phyloP scores from a whole-genome alignment of 2,113 vertebrate genomes.

The Rallus limicola region DNA sequence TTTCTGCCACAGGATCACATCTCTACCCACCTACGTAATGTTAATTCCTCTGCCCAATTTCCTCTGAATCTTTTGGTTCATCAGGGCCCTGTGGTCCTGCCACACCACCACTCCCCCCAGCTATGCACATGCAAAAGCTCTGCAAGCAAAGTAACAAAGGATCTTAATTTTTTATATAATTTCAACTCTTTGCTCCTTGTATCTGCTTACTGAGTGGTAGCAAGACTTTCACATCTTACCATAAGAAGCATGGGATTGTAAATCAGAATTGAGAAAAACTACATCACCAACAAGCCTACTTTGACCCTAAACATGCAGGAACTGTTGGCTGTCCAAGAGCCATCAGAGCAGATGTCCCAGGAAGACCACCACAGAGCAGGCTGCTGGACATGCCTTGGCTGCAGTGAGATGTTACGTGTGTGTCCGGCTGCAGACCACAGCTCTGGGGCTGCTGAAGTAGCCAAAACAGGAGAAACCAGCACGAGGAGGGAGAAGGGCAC shows the following conservation, averaged over 20 bases:
- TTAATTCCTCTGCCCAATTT: neutral
- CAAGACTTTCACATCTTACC: neutral
- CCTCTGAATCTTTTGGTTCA: neutral
- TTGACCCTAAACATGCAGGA: neutral
- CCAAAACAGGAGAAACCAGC: neutral
- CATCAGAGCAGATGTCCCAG: neutral
- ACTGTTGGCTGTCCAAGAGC: neutral
- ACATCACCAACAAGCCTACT: neutral
- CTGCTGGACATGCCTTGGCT: neutral
- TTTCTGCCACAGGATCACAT: neutral
- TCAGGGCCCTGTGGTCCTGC: neutral
- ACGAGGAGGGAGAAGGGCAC: no score
- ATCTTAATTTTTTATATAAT: neutral
- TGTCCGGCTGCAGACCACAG: fast-evolving
- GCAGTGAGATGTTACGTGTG: fast-evolving
- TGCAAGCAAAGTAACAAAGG: neutral
- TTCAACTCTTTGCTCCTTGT: neutral
- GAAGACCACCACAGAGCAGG: neutral
- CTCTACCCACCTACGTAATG: neutral
- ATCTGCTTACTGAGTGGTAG: neutral
- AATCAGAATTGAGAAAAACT: neutral
- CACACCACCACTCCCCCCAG: neutral
- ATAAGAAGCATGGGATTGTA: fast-evolving
- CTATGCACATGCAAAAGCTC: neutral
- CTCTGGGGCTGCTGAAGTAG: neutral